Evolutionary conservation across 2,113 vertebrate genomes (phyloP), one percentile per base, ranked within the genome.

Genomic region (Prunella fulvescens): DNA sequence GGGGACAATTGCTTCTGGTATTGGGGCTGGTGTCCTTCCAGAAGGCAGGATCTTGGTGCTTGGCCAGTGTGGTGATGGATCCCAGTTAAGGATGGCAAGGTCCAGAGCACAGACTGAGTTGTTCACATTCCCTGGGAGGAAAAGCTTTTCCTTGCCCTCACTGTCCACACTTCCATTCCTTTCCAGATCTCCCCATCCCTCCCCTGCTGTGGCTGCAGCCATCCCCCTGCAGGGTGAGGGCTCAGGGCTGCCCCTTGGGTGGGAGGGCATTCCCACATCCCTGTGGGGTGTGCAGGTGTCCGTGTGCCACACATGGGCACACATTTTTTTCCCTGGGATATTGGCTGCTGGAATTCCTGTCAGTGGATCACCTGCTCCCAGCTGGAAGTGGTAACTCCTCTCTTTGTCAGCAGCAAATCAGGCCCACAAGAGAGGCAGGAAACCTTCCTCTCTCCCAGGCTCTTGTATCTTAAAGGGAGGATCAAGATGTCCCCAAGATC

Each of bases 401-500:
- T 35, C 81, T 94, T 90, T 61, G 84, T 72, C 96, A 87, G 15
- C 61, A 35, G 39, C 10, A 0, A 9, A 4, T 78, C 81, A 92
- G 73, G 40, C 61, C 8, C 80, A 77, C 25, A 40, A 48, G 54
- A 5, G 3, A 91, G 92, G 93, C 96, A 96, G 77, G 78, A 67
- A 81, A 20, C 62, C 57, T 89, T 39, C 7, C 1, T 69, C 85
- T 61, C 44, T 42, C 85, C 61, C 37, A 24, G 71, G 67, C 71
- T 80, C 33, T 79, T 66, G 65, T 51, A 56, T 84, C 69, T 14
- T 3, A 1, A 66, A 33, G 47, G 65, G 20, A 78, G 51, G 69
- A 92, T 87, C 65, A 71, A 4, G 62, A 82, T 88, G 70, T 92
- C 85, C 79, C 86, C 44, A 65, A 74, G 85, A 79, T 65, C 74